phyloP scores from a whole-genome alignment of 1,140 invertebrate genomes.

The Drosophila bocki region DNA sequence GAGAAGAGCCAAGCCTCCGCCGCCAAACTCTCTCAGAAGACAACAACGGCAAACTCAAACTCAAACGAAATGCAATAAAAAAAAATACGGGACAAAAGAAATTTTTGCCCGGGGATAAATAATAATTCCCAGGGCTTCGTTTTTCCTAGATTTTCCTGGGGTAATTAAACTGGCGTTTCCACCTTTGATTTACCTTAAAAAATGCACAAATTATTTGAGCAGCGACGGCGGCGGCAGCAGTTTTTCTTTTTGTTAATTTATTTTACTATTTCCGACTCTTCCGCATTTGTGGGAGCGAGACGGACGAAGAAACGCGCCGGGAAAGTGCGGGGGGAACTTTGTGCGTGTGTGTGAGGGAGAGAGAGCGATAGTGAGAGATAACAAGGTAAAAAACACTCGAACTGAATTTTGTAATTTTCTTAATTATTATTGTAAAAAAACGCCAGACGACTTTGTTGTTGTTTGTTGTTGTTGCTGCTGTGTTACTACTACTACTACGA shows the following conservation, averaged over 20 bases:
- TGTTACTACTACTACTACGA: conserved; percentile 26
- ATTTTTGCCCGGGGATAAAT: conserved; percentile 29
- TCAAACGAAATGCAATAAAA: conserved; percentile 41
- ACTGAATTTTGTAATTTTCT: conserved; percentile 47
- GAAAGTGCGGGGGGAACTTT: conserved; percentile 21
- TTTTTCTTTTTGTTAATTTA: conserved; percentile 39
- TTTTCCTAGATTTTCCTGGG: conserved; percentile 31
- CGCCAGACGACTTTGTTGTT: conserved; percentile 40
- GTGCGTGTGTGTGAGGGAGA: conserved; percentile 43
- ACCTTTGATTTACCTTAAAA: conserved; percentile 60
- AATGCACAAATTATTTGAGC: conserved; percentile 60
- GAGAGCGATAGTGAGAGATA: conserved; percentile 21
- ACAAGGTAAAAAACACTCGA: conserved; percentile 31
- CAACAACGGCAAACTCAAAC: conserved; percentile 27
- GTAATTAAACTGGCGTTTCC: conserved; percentile 40
- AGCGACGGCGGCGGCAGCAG: conserved; percentile 29
- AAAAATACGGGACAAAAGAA: conserved; percentile 44
- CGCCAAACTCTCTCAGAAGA: conserved; percentile 41
- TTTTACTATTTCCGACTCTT: conserved; percentile 48
- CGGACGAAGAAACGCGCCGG: conserved; percentile 23
- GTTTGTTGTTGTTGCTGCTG: conserved; percentile 15
- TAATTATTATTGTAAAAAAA: conserved; percentile 46
- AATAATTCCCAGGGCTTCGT: conserved; percentile 50
- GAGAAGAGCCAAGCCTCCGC: conserved; percentile 13
- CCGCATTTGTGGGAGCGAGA: conserved; percentile 56